Base-by-base conservation (phyloP, 2,113 vertebrate species). In the Trogon melanurus region DNA sequence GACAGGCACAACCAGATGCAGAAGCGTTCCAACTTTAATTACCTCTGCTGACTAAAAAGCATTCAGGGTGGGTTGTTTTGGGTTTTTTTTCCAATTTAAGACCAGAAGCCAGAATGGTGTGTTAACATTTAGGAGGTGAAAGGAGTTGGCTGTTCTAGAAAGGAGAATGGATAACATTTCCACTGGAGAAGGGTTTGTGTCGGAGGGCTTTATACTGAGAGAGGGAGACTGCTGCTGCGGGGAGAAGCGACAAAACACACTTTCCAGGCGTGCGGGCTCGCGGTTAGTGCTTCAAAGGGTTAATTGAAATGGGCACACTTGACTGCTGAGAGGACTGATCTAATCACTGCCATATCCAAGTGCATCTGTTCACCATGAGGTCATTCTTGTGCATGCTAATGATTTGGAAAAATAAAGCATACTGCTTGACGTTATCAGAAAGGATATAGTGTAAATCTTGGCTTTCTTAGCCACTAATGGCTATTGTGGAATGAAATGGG, bases 321-420 rank as follows among this genome's bases (percentile, higher is more conserved):
- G 94, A 97, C 97, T 98, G 97, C 97, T 97, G 97, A 97, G 97
- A 97, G 97, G 98, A 95, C 98, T 98, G 98, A 98, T 98, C 97
- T 98, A 98, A 98, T 98, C 98, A 96, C 97, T 96, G 97, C 96
- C 97, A 97, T 97, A 97, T 98, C 98, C 98, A 98, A 98, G 98
- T 98, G 97, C 98, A 98, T 98, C 98, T 98, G 98, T 98, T 98
- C 98, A 96, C 97, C 97, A 98, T 98, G 98, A 98, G 98, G 98
- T 98, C 98, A 98, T 98, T 98, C 97, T 98, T 97, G 96, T 98
- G 98, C 98, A 98, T 98, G 97, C 97, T 98, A 98, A 98, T 98
- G 97, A 98, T 96, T 97, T 97, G 97, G 97, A 97, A 98, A 36
- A 98, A 98, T 97, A 96, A 97, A 98, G 97, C 97, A 90, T 97